phyloP scores from a whole-genome alignment of 2,113 vertebrate genomes.

The Neomonachus schauinslandi region DNA sequence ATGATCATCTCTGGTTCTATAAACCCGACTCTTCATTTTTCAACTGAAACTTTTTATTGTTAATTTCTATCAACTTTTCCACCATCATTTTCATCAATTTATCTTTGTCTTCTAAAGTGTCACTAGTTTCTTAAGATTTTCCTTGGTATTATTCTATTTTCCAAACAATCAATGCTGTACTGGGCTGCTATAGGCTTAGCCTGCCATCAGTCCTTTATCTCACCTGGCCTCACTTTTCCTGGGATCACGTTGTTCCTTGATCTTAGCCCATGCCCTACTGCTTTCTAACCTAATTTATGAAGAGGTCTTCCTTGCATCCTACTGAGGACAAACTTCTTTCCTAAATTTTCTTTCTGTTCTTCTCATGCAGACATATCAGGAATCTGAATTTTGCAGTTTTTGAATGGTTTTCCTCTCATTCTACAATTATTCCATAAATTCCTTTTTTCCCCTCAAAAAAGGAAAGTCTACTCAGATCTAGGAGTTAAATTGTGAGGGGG shows the following conservation, averaged over 20 bases:
- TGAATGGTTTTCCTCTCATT: background rate
- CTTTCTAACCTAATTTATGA: background rate
- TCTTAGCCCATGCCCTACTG: background rate
- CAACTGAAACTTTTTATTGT: background rate
- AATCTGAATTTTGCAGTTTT: background rate
- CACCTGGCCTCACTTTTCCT: background rate
- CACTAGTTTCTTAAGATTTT: background rate
- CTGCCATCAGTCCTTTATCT: background rate
- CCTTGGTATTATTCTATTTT: background rate
- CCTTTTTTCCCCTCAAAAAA: background rate
- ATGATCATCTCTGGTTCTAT: background rate
- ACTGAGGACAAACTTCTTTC: background rate
- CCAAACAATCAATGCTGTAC: background rate
- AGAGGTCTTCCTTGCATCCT: background rate
- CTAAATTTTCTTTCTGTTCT: background rate
- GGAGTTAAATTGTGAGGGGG: background rate
- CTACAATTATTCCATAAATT: background rate
- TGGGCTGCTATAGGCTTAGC: background rate
- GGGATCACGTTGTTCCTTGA: background rate
- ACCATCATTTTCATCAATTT: background rate
- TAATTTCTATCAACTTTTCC: background rate
- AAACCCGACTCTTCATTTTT: background rate
- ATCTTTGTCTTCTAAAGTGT: slow-evolving; percentile 12
- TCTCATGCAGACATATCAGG: background rate
- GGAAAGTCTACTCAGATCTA: background rate